Evolutionary conservation across 2,113 vertebrate species (phyloP).

Genomic region (Halichoerus grypus): DNA sequence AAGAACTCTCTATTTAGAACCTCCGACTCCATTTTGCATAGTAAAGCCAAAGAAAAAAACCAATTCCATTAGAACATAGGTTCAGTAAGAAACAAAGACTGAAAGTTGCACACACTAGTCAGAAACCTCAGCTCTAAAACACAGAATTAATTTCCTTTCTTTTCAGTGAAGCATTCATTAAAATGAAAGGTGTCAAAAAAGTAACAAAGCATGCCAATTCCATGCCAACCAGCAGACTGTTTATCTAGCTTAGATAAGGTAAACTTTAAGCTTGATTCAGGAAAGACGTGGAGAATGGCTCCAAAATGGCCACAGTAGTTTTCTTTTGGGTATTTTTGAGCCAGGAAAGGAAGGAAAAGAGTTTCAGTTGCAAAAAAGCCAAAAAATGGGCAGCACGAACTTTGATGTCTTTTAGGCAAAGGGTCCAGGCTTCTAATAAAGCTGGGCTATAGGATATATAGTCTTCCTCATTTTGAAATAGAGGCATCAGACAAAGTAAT

Average conservation of each 20-base stretch:
- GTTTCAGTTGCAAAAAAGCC: neutral
- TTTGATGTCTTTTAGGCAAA: neutral
- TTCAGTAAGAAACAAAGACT: neutral
- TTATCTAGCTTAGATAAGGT: conserved; percentile 1
- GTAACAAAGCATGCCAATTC: neutral
- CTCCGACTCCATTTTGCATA: conserved; percentile 43
- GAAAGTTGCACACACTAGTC: neutral
- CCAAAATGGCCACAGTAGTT: neutral
- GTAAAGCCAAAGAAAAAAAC: conserved; percentile 11
- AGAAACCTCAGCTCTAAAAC: neutral
- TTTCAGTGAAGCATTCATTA: conserved; percentile 52
- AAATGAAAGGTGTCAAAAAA: conserved; percentile 10
- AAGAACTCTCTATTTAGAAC: neutral
- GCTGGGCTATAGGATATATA: neutral
- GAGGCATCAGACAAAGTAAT: neutral
- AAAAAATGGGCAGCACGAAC: neutral
- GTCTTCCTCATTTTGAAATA: conserved; percentile 26
- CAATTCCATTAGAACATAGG: neutral
- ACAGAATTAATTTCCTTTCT: neutral
- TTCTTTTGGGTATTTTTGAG: conserved; percentile 37
- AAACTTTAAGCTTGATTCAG: conserved; percentile 4
- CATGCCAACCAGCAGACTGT: neutral
- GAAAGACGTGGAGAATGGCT: neutral
- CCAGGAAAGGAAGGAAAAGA: neutral
- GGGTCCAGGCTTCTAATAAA: neutral